phyloP scores from a whole-genome alignment of 2,888 invertebrate genomes.

The Calliphora vomitoria region DNA sequence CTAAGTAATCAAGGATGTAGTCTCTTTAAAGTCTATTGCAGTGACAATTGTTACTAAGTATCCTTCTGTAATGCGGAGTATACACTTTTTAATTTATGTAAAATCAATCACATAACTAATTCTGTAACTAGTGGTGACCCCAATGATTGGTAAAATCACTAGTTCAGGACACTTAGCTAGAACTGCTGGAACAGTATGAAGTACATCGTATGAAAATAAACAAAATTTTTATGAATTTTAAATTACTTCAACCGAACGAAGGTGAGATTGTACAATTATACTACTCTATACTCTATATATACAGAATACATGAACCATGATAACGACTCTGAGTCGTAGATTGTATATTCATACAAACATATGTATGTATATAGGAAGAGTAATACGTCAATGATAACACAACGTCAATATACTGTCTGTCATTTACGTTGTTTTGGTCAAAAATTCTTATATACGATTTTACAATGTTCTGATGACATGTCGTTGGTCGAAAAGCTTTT shows the following conservation, averaged over 20 bases:
- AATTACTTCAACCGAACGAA: constrained; percentile 36
- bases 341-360: background rate
- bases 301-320: constrained; percentile 27
- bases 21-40: too few species aligned
- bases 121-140: too few species aligned
- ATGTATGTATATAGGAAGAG: background rate
- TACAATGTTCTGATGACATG: constrained; percentile 11
- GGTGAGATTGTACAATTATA: background rate
- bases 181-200: background rate
- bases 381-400: constrained; percentile 53
- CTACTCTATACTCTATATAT: background rate
- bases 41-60: too few species aligned
- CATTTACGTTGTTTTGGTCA: constrained; percentile 42
- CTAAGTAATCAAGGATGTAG: too few species aligned
- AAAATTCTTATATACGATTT: constrained; percentile 1
- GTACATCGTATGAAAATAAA: background rate
- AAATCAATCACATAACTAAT: too few species aligned
- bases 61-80: too few species aligned
- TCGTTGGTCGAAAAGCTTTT: constrained; percentile 27
- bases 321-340: background rate
- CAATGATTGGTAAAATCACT: too few species aligned
- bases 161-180: too few species aligned
- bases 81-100: too few species aligned
- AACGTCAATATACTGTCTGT: constrained; percentile 42
- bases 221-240: constrained; percentile 33